Evolutionary conservation across 2,888 invertebrate species (phyloP).

Genomic region (Drosophila paramelanica): DNA sequence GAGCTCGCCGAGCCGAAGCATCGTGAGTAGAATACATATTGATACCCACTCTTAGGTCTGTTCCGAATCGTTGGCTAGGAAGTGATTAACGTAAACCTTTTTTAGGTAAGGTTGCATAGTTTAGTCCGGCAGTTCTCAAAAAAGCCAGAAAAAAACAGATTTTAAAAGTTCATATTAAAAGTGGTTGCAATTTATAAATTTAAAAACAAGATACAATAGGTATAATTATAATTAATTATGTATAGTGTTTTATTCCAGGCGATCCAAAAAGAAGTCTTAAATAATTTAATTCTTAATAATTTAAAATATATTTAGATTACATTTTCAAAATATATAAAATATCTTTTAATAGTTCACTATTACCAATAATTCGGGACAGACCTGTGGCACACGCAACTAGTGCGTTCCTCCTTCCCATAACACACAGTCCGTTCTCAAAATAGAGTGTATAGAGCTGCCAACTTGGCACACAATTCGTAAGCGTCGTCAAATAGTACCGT

Average conservation of each 20-base stretch:
- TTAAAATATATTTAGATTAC: too few species aligned
- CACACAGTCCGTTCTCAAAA: constrained; percentile 21
- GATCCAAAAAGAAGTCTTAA: too few species aligned
- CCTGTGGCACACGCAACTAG: constrained; percentile 33
- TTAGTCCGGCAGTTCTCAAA: neutral
- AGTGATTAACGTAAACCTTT: neutral
- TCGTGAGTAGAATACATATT: constrained; percentile 87
- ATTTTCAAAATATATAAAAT: too few species aligned
- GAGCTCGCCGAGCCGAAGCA: constrained; percentile 90
- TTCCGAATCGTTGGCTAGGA: constrained; percentile 12
- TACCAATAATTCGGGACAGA: constrained; percentile 30
- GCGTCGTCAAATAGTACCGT: constrained; percentile 41
- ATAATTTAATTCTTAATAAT: too few species aligned
- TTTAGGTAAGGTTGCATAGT: neutral
- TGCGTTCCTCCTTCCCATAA: constrained; percentile 20
- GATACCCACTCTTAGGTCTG: constrained; percentile 1
- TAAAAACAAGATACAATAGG: too few species aligned
- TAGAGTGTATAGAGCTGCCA: constrained; percentile 32
- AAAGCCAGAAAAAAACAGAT: too few species aligned
- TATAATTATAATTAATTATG: too few species aligned
- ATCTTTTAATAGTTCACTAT: neutral
- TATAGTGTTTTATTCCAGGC: too few species aligned
- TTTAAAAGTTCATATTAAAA: neutral
- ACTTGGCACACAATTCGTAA: constrained; percentile 36
- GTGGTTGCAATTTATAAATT: too few species aligned